Base-by-base conservation (phyloP, 2,113 vertebrate species). In the Gadus chalcogrammus region DNA sequence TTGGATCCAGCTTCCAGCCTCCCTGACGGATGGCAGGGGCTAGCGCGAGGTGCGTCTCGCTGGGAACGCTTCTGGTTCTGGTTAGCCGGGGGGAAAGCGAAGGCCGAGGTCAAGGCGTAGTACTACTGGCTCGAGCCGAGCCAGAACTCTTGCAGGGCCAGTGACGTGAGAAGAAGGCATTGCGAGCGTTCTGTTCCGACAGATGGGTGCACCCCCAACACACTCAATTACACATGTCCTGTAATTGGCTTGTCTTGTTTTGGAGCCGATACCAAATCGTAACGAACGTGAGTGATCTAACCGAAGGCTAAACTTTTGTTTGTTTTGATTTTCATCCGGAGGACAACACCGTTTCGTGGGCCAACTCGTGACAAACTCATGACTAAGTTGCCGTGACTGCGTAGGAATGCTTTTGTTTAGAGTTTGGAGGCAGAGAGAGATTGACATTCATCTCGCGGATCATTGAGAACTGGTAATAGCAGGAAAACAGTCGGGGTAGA, bases 11-110 rank as follows among this genome's bases (percentile, higher is more conserved):
- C 81, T 88, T 68, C 90, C 91, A 89, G 0, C 85, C 87, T 78
- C 75, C 76, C 84, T 93, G 92, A 94, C 92, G 89, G 92, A 93
- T 92, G 85, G 89, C 83, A 75, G 86, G 38, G 79, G 80, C 79
- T 74, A 84, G 85, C 87, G 74, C 89, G 93, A 48, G 93, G 93
- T 90, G 80, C 76, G 82, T 82, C 79, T 81, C 68, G 79, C 1
- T 93, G 92, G 92, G 92, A 94, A 93, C 84, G 59, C 86, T 88
- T 93, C 93, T 95, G 94, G 90, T 94, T 94, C 91, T 93, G 90
- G 87, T 95, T 95, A 94, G 75, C 77, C 68, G n/a, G n/a, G 73
- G 82, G 80, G 80, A 83, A 85, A 83, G 80, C 84, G 82, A 82
- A 81, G 85, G 84, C 80, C 65, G 71, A 31, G 78, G 78, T 77